Percentiles rank a stretch among this genome's conserved stretches.
Conservation (phyloP, 1,140 invertebrate species). For the Tetramorium simillimum region DNA sequence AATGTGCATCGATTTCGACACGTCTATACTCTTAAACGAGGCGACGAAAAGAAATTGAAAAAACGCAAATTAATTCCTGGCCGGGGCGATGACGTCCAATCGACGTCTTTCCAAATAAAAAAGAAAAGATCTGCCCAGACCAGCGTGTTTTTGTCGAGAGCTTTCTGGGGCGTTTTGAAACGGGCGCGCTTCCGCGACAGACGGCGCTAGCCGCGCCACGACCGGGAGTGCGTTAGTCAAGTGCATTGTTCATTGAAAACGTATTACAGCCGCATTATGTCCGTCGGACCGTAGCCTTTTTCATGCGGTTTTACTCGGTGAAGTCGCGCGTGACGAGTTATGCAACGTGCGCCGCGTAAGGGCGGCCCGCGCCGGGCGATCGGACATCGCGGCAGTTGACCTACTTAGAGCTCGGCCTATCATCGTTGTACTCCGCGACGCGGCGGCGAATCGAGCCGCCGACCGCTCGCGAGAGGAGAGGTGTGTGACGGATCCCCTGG, state of each 20-base stretch:
- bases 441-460: slow-evolving; percentile 63
- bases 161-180: slow-evolving; percentile 45
- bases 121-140: not conserved
- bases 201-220: slow-evolving; percentile 50
- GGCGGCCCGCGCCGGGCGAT: slow-evolving; percentile 64
- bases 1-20: not conserved
- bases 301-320: slow-evolving; percentile 74
- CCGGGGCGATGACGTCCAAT: too few relatives aligned
- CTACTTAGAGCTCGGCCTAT: slow-evolving; percentile 71
- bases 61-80: not conserved
- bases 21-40: not conserved
- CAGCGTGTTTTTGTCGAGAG: not conserved
- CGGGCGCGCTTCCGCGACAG: slow-evolving; percentile 60
- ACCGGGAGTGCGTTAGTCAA: slow-evolving; percentile 77
- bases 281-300: slow-evolving; percentile 70
- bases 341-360: slow-evolving; percentile 75
- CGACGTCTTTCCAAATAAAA: not conserved
- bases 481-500: slow-evolving; percentile 46
- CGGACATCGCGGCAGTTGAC: slow-evolving; percentile 76
- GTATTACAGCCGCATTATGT: slow-evolving; percentile 74
- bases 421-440: slow-evolving; percentile 60
- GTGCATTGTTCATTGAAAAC: slow-evolving; percentile 76
- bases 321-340: slow-evolving; percentile 77
- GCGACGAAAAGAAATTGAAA: not conserved
- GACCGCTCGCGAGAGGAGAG: slow-evolving; percentile 40